Evolutionary conservation across 2,888 invertebrate genomes (phyloP), one percentile per base, ranked within the genome.

Genomic region (Volucella zonaria): DNA sequence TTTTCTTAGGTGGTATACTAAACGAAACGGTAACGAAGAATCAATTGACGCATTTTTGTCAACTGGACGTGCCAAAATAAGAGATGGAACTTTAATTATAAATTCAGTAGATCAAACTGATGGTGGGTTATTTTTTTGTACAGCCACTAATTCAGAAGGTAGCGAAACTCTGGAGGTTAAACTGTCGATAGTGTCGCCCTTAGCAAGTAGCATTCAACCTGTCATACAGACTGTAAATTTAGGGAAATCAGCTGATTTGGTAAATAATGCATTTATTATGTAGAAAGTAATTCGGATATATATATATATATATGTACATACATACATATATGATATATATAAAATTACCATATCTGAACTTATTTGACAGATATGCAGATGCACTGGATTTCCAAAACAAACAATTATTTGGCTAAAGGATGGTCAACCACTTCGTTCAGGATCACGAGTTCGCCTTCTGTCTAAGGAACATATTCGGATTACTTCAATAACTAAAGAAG

Each of bases 341-440:
- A 6, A 31, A 31, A 31, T 31, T 6, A 31, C 31, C 31, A 31
- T 31, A 31, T 31, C 6, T 31, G 31, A 1, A 31, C 31, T 31
- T 54, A 56, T n/a, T 42, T 79, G 75, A 83, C 77, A 93, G 93
- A 91, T 96, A 91, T 98, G 98, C 91, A 95, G 95, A 89, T 94
- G 96, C 64, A 94, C 95, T 61, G 98, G 98, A 0, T 95, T 95
- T 92, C 98, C 98, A 0, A 93, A 96, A 74, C 94, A 94, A 76
- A 93, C 94, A 86, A 93, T 96, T 40, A 93, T 93, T 86, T 97
- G 97, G 97, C 93, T 95, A 86, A 96, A 96, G 90, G 95, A 97
- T 90, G 96, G 95, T 0, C 93, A 93, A 88, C 93, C 93, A 15
- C 89, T 96, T 52, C 93, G 93, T 73, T 92, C 93, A 6, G 94